phyloP scores from a whole-genome alignment of 1,140 invertebrate genomes.

The Meloidogyne exigua region DNA sequence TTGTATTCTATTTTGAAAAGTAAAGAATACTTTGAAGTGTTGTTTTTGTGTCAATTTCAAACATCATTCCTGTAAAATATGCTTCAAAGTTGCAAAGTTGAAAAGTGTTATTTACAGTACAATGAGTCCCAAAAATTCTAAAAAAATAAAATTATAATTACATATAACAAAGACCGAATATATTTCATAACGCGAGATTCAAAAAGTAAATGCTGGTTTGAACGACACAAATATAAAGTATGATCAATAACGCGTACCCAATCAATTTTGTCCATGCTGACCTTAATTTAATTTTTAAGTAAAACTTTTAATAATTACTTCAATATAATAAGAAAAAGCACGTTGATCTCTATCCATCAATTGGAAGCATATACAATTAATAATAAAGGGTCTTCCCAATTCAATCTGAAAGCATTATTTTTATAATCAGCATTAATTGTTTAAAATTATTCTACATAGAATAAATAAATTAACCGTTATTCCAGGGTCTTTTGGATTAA shows the following conservation, averaged over 20 bases:
- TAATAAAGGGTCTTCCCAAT: slow-evolving; percentile 48
- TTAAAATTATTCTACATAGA: too few relatives aligned
- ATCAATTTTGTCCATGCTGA: slow-evolving; percentile 69
- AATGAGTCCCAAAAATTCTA: slow-evolving; percentile 39
- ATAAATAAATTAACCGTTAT: slow-evolving; percentile 37
- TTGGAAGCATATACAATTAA: slow-evolving; percentile 43
- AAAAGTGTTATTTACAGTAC: slow-evolving; percentile 67
- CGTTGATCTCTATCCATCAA: slow-evolving; percentile 41
- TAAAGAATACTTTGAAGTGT: slow-evolving; percentile 41
- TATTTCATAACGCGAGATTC: slow-evolving; percentile 77
- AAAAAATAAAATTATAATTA: slow-evolving; percentile 25
- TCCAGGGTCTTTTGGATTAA: slow-evolving; percentile 29
- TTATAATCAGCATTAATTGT: too few relatives aligned
- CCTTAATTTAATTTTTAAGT: slow-evolving; percentile 71
- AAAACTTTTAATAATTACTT: slow-evolving; percentile 72
- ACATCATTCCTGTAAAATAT: slow-evolving; percentile 71
- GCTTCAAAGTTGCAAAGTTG: slow-evolving; percentile 88
- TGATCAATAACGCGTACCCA: slow-evolving; percentile 91
- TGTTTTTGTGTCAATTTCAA: slow-evolving; percentile 39
- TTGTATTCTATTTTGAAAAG: neutral
- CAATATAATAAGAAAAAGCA: slow-evolving; percentile 86
- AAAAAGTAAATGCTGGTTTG: slow-evolving; percentile 94
- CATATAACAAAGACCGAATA: slow-evolving; percentile 6
- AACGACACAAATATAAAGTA: slow-evolving; percentile 83
- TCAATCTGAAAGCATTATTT: slow-evolving; percentile 39